Percentiles rank a stretch among this genome's conserved stretches.
Evolutionary conservation across 2,888 invertebrate species (phyloP).

Genomic region (Tipula lateralis): DNA sequence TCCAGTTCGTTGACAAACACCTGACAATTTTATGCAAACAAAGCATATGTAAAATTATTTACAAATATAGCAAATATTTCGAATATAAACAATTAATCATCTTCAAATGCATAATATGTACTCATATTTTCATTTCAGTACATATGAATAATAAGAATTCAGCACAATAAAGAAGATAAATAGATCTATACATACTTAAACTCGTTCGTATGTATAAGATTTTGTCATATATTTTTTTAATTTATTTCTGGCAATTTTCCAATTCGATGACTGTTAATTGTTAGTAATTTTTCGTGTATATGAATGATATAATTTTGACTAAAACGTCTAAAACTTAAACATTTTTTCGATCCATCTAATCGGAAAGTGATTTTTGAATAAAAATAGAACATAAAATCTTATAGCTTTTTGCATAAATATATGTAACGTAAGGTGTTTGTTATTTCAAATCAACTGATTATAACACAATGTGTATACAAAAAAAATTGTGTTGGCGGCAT

Average conservation of each 20-base stretch:
- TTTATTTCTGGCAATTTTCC: background rate
- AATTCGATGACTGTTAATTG: background rate
- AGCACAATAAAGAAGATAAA: background rate
- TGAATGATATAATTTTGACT: background rate
- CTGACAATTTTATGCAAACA: background rate
- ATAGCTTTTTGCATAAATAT: background rate
- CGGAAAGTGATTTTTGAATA: background rate
- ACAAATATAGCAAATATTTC: background rate
- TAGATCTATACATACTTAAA: background rate
- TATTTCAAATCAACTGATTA: background rate
- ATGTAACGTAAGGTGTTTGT: background rate
- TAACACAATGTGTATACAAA: background rate
- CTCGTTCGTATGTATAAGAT: background rate
- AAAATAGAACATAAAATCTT: background rate
- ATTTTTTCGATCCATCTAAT: background rate
- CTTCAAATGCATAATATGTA: background rate
- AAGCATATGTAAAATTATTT: background rate
- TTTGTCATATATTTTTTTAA: background rate
- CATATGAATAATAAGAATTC: background rate
- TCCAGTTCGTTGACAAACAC: background rate
- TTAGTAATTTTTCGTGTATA: background rate
- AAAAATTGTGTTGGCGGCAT: background rate
- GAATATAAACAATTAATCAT: conserved; percentile 2
- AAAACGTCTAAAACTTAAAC: background rate
- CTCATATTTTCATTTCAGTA: background rate